Evolutionary conservation across 2,888 invertebrate species (phyloP).

Genomic region (Himalopsyche kuldschensis): DNA sequence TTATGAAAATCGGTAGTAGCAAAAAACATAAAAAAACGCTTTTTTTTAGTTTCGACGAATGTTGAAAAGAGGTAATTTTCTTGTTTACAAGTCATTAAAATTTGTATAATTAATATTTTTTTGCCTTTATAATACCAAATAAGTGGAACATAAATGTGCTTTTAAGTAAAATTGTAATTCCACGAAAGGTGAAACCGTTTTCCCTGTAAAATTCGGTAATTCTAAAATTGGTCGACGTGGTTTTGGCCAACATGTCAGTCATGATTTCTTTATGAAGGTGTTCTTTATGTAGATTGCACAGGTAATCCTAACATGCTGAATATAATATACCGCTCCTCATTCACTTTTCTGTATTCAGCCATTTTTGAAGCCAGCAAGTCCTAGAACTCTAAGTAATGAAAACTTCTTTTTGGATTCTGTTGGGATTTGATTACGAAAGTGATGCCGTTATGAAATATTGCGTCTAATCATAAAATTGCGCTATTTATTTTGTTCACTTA

Average conservation of each 20-base stretch:
- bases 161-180: no score
- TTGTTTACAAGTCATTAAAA: no score
- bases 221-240: neutral
- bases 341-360: neutral
- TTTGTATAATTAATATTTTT: no score
- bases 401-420: neutral
- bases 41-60: no score
- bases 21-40: no score
- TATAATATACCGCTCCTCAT: neutral
- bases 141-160: no score
- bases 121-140: no score
- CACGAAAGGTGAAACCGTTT: no score
- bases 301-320: neutral
- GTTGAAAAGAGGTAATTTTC: no score
- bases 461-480: neutral
- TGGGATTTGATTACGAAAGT: neutral
- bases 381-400: neutral
- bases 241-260: neutral
- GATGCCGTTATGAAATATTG: neutral
- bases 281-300: neutral
- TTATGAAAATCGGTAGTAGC: no score
- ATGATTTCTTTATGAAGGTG: neutral
- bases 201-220: neutral
- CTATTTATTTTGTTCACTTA: no score
- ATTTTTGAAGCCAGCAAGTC: neutral